Base-by-base conservation (phyloP, 2,797 vertebrate genomes). In the Salarias fasciatus region DNA sequence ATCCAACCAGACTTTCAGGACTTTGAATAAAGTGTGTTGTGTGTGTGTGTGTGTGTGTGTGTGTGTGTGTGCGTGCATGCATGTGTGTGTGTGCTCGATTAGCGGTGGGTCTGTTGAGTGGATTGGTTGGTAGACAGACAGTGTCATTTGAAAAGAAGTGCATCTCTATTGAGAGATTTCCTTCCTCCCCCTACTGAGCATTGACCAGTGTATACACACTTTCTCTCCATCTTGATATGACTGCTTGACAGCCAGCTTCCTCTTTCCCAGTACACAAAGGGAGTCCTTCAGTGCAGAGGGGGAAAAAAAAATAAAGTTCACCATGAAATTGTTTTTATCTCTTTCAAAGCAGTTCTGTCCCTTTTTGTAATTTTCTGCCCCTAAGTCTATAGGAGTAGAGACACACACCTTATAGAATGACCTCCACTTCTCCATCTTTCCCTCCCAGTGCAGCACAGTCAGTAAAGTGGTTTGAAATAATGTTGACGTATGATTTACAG, bases 131-230 rank as follows among this genome's bases (percentile, higher is more conserved):
- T 70, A 58, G 69, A 79, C 64, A 70, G 46, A 76, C 72, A 72
- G 51, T 82, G 61, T 78, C 53, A 76, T 80, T 80, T 83, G 62
- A 84, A 86, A 73, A 67, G 57, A 74, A 77, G 57, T 77, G 62
- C 69, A 81, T 87, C 74, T 79, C 71, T 44, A 76, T 78, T 80
- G 63, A 86, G 76, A 75, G 42, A 66, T 71, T 88, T 84, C 72
- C 84, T 90, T 87, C 86, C 90, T 87, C 81, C 69, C 48, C 86
- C 79, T 41, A 61, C 89, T 89, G 89, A 69, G 87, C 75, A 55
- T 72, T 87, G 86, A 85, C 79, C 72, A 72, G 12, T 13, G 8
- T 35, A 35, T 9, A 35, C 51, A 38, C 55, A 43, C 59, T 6
- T 45, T 13, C 43, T 42, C 40, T 50, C 29, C 12, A 53, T 63